These are phyloP conservation scores for Psix sp. DNA, from an alignment of 1,140 invertebrate species.

Conservation along the genomic window DNA sequence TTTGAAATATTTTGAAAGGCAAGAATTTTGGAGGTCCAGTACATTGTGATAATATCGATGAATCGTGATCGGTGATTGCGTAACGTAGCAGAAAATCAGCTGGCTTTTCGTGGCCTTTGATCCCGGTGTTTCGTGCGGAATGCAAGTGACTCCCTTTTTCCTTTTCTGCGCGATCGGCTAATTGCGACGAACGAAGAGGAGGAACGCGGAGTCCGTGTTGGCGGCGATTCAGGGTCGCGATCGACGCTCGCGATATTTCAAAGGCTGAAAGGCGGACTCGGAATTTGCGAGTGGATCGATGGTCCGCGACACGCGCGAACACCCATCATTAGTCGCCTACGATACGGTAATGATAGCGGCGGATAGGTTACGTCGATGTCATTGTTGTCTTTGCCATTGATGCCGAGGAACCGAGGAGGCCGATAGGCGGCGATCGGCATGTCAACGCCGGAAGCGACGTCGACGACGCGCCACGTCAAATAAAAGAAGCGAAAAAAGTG, in stretches of 20 bases:
- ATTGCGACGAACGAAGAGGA: constrained; percentile 33
- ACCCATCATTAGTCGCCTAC: constrained; percentile 57
- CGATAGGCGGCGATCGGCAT: constrained; percentile 45
- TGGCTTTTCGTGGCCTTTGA: constrained; percentile 47
- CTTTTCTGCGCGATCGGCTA: constrained; percentile 27
- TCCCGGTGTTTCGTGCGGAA: constrained; percentile 39
- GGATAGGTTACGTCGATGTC: constrained; percentile 43
- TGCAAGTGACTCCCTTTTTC: constrained; percentile 27
- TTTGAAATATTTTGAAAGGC: no score
- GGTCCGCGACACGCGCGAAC: constrained; percentile 40
- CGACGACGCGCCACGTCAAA: constrained; percentile 11
- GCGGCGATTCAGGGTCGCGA: constrained; percentile 54
- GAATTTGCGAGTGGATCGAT: constrained; percentile 54
- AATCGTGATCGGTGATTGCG: constrained; percentile 32
- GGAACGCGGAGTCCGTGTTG: constrained; percentile 35
- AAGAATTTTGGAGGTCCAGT: constrained; percentile 1
- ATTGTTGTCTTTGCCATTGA: constrained; percentile 46
- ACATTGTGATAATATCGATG: not conserved
- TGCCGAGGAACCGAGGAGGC: constrained; percentile 25
- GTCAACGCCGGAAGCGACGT: constrained; percentile 55
- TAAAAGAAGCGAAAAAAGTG: constrained; percentile 11
- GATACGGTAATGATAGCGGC: constrained; percentile 37
- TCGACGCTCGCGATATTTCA: constrained; percentile 54
- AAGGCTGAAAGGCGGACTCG: constrained; percentile 51
- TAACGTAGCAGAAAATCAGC: constrained; percentile 33